Evolutionary conservation across 2,797 vertebrate species (phyloP).

Genomic region (Neomorphus geoffroyi): DNA sequence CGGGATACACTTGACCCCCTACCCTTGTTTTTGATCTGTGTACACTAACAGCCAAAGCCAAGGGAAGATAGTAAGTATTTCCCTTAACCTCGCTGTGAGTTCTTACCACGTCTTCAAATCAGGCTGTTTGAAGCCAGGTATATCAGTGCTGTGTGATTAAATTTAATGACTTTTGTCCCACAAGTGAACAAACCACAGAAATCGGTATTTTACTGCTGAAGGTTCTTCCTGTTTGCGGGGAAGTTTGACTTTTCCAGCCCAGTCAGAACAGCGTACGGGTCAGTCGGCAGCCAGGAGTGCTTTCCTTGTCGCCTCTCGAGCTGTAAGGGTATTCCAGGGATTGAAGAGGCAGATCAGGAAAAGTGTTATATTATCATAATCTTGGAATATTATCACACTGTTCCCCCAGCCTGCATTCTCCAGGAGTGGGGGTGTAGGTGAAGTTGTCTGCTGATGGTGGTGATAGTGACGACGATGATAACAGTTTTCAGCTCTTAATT

Average conservation of each 20-base stretch:
- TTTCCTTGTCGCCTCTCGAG: slow-evolving; percentile 17
- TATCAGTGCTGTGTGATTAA: neutral
- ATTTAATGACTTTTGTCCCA: neutral
- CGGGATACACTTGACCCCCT: neutral
- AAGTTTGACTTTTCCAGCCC: neutral
- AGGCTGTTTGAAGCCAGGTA: neutral
- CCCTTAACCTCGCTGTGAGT: neutral
- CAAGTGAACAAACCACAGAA: neutral
- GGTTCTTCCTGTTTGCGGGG: neutral
- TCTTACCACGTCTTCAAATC: neutral
- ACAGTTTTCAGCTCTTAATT: neutral
- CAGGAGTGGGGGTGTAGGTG: neutral
- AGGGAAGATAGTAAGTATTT: neutral
- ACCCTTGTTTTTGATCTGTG: neutral
- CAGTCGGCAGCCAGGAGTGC: neutral
- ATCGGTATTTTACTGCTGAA: neutral
- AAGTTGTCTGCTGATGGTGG: neutral
- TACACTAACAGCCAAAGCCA: neutral
- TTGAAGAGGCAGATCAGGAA: neutral
- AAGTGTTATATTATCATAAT: neutral
- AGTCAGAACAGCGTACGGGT: neutral
- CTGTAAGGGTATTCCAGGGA: neutral
- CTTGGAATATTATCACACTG: neutral
- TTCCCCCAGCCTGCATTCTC: neutral
- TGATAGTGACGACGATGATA: neutral